These are phyloP conservation scores for Naso thynnoides DNA, from an alignment of 2,797 vertebrate genomes.

Conservation along the genomic window DNA sequence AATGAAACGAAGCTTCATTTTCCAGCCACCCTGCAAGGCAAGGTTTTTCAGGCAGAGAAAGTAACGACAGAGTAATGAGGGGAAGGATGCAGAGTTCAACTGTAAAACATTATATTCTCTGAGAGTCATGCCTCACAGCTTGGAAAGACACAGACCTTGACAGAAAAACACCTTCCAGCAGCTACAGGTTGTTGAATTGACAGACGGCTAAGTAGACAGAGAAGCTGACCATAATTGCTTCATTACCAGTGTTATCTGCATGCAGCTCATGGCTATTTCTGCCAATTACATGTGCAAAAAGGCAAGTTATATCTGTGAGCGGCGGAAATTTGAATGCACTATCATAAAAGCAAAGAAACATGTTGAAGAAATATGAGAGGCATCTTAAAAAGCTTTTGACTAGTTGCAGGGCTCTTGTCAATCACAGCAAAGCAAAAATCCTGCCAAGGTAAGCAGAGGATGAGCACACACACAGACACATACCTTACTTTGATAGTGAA, in stretches of 20 bases:
- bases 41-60: background rate
- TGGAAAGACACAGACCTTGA: constrained; percentile 46
- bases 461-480: constrained; percentile 54
- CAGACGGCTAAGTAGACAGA: constrained; percentile 68
- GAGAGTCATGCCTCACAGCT: constrained; percentile 41
- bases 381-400: constrained; percentile 43
- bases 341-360: constrained; percentile 37
- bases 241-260: constrained; percentile 68
- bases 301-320: constrained; percentile 43
- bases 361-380: constrained; percentile 43
- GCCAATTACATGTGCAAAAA: constrained; percentile 68
- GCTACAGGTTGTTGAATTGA: constrained; percentile 81
- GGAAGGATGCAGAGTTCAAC: constrained; percentile 43
- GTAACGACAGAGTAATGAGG: constrained; percentile 49
- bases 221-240: constrained; percentile 70
- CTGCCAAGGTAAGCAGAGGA: constrained; percentile 61
- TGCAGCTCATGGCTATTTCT: constrained; percentile 67
- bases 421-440: constrained; percentile 39
- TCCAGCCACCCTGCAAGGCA: background rate
- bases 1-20: background rate
- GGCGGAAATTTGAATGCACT: constrained; percentile 48
- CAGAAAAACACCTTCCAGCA: constrained; percentile 51
- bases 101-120: constrained; percentile 45
- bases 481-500: constrained; percentile 66
- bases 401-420: constrained; percentile 53